Base-by-base conservation (phyloP, 35 echinoderm and acorn worm species). In the Strongylocentrotus purpuratus region DNA sequence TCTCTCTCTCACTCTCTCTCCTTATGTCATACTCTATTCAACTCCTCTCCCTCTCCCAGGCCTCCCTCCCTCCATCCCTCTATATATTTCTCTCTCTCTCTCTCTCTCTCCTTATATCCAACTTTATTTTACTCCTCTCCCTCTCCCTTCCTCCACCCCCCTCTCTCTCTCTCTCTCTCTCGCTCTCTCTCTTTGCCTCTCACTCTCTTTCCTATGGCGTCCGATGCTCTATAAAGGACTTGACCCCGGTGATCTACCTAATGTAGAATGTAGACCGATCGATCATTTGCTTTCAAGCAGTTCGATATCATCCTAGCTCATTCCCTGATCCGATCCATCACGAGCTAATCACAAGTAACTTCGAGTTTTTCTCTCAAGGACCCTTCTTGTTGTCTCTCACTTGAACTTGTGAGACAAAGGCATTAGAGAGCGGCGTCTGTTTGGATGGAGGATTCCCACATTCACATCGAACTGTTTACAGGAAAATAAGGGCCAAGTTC, bases 251-350 rank as follows among this genome's bases (percentile, higher is more conserved):
- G 28, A 78, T 78, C 65, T 78, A 78, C 65, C 65, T 78, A 78
- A 78, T n/a, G 20, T n/a, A 78, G 65, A 78, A 78, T 78, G 65
- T 28, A n/a, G 65, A 7, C 65, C 65, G 65, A 78, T 78, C 65
- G 65, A 78, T 78, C 65, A n/a, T 78, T 78, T 78, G 65, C 65
- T 78, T 78, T 78, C 65, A 78, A 78, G 65, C 65, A 78, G 65
- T 78, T 78, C 65, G 65, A 78, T 78, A 78, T 78, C 65, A 22
- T 78, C 65, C 65, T 28, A 78, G 65, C 65, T 78, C 65, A 78
- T 78, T n/a, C 28, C 65, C 28, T n/a, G 7, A 78, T 22, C 65
- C 65, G 11, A 78, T 78, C 65, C 65, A 78, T 78, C 65, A 78
- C 28, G 20, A 7, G 65, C 65, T 78, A 78, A 78, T 78, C 65